Base-by-base conservation (phyloP, 2,113 vertebrate genomes). In the Aphyosemion australe region DNA sequence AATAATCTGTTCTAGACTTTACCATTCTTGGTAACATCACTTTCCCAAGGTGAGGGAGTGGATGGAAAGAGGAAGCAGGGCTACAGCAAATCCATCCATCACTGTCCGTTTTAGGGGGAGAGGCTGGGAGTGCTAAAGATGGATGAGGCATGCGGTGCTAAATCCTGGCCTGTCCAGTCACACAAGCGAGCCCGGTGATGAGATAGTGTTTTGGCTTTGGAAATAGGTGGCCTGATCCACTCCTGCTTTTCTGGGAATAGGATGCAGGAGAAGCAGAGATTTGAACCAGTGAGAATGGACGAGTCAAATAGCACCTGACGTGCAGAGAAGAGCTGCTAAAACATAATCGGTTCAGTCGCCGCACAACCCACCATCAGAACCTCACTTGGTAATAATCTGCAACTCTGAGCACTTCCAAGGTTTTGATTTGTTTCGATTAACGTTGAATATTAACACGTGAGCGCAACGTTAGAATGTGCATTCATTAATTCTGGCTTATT, bases 131-230 rank as follows among this genome's bases (percentile, higher is more conserved):
- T 63, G 65, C 77, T 71, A 65, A 83, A 88, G 80, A 89, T 85
- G 76, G 74, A 92, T 84, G 83, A 88, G 78, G 67, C 72, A 64
- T 72, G 70, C 74, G 52, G 78, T 37, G 73, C 69, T 90, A 84
- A 89, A 87, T 87, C 83, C 75, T 84, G 66, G 65, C 78, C 74
- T 60, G 78, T 82, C 74, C 75, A 76, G 74, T 86, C 73, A 63
- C 82, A 77, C 58, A 79, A 71, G 48, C 50, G 2, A 58, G 49
- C 76, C 70, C 63, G 74, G 59, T 73, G 82, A 87, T 86, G 80
- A 85, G 82, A 85, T 80, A 84, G 66, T 78, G 66, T 83, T 88
- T 89, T 87, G 87, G 82, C 76, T 81, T 21, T 31, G 14, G 77
- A 63, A 37, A 41, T 70, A 60, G 72, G 66, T 51, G 13, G 61